Base-by-base conservation (phyloP, 2,113 vertebrate genomes). In the Rhinichthys klamathensis region DNA sequence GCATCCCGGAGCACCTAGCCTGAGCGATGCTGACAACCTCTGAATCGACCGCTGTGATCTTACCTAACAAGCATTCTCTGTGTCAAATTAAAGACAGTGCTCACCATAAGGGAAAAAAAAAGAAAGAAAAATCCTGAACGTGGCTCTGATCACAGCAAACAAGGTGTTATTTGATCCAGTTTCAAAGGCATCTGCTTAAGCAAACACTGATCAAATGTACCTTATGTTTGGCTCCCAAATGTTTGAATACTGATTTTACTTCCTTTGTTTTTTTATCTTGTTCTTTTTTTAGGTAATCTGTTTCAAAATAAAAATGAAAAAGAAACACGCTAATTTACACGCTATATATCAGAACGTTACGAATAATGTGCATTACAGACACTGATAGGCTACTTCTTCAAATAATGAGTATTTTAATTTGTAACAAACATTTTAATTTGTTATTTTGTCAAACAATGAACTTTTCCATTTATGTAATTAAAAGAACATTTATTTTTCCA, bases 61-160 rank as follows among this genome's bases (percentile, higher is more conserved):
- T 90, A 87, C 90, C 91, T 95, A 95, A 95, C 92, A 91, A 94
- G 93, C 93, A 91, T 91, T 89, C 93, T 91, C 92, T 82, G 86
- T 90, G 90, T 95, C 94, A 94, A 93, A 94, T 93, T 93, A 92
- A 92, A 78, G 81, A 86, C 91, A 83, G 81, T 61, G 61, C 83
- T 73, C 82, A 86, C 80, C 58, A 60, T 80, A 80, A 84, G 38
- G n/a, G 49, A 82, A 84, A 81, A 67, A 82, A 58, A 74, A 82
- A 83, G 87, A 75, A 84, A 32, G 49, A 79, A 82, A 46, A 81
- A 54, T 73, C 87, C 75, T 84, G 80, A 75, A 75, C 74, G 67
- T 84, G 89, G 90, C 83, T 94, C 92, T 94, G 93, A 95, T 95
- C 93, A 94, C 85, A 27, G 89, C 89, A 93, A 94, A 95, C 93